Percentiles rank a stretch among this genome's conserved stretches.
These are phyloP conservation scores for Lipophrys pholis DNA, from an alignment of 2,113 vertebrate genomes.

Conservation along the genomic window DNA sequence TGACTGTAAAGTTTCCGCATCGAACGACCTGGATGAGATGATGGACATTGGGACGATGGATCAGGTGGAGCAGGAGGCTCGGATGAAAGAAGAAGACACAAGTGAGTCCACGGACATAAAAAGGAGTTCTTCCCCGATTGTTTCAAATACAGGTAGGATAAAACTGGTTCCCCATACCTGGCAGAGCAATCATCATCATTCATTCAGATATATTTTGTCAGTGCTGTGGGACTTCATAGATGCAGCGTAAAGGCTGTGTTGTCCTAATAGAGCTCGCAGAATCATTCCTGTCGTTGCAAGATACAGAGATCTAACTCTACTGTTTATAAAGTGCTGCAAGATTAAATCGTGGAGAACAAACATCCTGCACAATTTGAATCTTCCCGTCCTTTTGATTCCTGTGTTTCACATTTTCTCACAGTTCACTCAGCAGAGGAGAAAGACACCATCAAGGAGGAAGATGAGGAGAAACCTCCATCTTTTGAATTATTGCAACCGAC, in stretches of 20 bases:
- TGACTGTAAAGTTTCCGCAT: neutral
- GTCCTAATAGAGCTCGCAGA: too few relatives aligned
- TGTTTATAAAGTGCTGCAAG: too few relatives aligned
- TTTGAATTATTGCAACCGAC: slow-evolving; percentile 23
- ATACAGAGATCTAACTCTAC: too few relatives aligned
- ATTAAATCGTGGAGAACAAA: too few relatives aligned
- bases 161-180: neutral
- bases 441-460: slow-evolving; percentile 23
- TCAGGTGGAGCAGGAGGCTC: slow-evolving; percentile 75
- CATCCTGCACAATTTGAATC: too few relatives aligned
- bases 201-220: too few relatives aligned
- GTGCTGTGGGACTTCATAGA: neutral
- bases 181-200: neutral
- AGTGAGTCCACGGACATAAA: slow-evolving; percentile 8
- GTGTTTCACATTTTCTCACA: neutral
- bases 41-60: slow-evolving; percentile 80
- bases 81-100: slow-evolving; percentile 66
- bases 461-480: slow-evolving; percentile 46
- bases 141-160: slow-evolving; percentile 42
- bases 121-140: slow-evolving; percentile 2
- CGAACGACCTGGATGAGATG: slow-evolving; percentile 69
- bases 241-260: neutral
- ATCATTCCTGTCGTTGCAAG: too few relatives aligned
- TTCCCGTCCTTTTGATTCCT: neutral
- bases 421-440: slow-evolving; percentile 4